Evolutionary conservation across 2,797 vertebrate species (phyloP).

Genomic region (Sebastes itinus): DNA sequence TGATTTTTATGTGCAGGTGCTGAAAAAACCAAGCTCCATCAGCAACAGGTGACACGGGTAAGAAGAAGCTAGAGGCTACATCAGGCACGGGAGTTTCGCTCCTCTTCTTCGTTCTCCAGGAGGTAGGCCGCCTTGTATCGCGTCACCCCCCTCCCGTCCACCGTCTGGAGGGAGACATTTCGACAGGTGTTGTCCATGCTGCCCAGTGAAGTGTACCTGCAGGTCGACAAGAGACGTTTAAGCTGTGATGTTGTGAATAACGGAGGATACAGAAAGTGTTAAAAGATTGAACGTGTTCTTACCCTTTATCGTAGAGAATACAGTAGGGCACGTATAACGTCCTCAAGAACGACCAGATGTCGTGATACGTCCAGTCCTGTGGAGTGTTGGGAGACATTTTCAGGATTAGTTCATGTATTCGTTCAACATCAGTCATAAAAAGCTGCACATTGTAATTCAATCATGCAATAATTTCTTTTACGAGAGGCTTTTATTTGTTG

Average conservation of each 20-base stretch:
- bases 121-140: slow-evolving; percentile 88
- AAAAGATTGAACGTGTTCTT: slow-evolving; percentile 40
- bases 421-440: not conserved
- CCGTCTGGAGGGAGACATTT: slow-evolving; percentile 85
- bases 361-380: slow-evolving; percentile 96
- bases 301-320: slow-evolving; percentile 97
- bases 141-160: slow-evolving; percentile 80
- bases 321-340: slow-evolving; percentile 93
- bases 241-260: not conserved
- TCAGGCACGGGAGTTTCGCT: slow-evolving; percentile 88
- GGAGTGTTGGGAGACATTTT: slow-evolving; percentile 12
- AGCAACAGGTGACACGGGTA: not conserved
- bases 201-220: slow-evolving; percentile 94
- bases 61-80: not conserved
- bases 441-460: not conserved
- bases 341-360: slow-evolving; percentile 95
- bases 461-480: not conserved
- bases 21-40: not conserved
- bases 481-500: not conserved
- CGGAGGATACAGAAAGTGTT: not conserved
- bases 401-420: not conserved
- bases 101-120: slow-evolving; percentile 91
- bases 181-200: slow-evolving; percentile 89
- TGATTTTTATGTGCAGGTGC: not conserved
- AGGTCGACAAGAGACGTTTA: not conserved